Evolutionary conservation across 2,888 invertebrate species (phyloP).

Genomic region (Nesidiocoris tenuis): DNA sequence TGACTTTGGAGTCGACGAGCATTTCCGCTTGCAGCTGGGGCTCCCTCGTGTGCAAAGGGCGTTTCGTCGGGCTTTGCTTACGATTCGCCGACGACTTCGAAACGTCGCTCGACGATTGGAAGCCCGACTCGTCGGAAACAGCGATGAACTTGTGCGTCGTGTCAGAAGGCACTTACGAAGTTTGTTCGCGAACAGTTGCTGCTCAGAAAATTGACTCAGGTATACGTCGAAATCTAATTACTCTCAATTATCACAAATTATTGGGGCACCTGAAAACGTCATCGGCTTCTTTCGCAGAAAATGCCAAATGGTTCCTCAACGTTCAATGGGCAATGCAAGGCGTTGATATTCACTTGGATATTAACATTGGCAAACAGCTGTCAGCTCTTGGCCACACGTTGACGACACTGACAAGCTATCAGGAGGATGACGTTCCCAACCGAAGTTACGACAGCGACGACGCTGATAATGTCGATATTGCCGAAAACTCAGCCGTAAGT

Average conservation of each 20-base stretch:
- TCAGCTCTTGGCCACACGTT: conserved; percentile 92
- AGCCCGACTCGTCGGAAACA: conserved; percentile 67
- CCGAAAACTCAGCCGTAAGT: conserved; percentile 51
- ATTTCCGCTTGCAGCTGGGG: conserved; percentile 94
- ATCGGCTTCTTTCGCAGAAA: too few relatives aligned
- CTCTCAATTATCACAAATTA: background rate
- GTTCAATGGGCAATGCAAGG: conserved; percentile 99
- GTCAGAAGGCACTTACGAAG: conserved; percentile 98
- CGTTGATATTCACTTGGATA: conserved; percentile 93
- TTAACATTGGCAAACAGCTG: conserved; percentile 92
- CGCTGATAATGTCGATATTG: conserved; percentile 59
- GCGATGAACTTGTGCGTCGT: conserved; percentile 92
- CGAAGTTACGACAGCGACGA: conserved; percentile 76
- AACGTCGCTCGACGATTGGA: conserved; percentile 95
- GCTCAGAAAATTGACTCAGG: conserved; percentile 76
- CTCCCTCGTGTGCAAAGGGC: conserved; percentile 87
- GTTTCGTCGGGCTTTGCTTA: conserved; percentile 85
- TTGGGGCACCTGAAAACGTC: background rate
- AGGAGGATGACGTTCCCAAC: conserved; percentile 74
- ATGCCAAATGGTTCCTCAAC: conserved; percentile 97
- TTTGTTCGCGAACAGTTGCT: conserved; percentile 83
- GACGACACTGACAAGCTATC: conserved; percentile 88
- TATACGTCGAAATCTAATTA: too few relatives aligned
- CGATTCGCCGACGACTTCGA: conserved; percentile 97
- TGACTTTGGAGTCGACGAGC: conserved; percentile 94